A percentile compares a stretch with the other conserved stretches of the same genome.
Conservation (phyloP, 2,113 vertebrate genomes). For the Tricholaema leucomelas region DNA sequence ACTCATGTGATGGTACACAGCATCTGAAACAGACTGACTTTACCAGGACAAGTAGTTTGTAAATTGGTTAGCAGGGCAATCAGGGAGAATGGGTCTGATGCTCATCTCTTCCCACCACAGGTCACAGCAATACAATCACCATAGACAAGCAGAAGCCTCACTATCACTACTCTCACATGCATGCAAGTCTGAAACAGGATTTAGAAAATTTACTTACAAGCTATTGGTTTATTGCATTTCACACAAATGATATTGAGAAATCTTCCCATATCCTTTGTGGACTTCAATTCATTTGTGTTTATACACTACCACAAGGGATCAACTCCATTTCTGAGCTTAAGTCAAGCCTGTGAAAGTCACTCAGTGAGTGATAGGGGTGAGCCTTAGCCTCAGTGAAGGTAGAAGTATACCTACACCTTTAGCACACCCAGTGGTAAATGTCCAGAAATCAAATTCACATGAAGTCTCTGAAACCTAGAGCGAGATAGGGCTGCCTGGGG, state of each 20-base stretch:
- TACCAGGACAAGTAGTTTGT: not conserved
- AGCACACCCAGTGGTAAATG: not conserved
- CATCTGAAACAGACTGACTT: not conserved
- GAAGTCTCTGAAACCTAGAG: not conserved
- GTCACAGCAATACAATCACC: not conserved
- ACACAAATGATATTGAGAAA: not conserved
- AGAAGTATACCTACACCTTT: not conserved
- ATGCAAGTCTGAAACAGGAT: not conserved
- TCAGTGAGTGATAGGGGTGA: not conserved
- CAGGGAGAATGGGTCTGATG: not conserved
- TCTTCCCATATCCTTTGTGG: not conserved
- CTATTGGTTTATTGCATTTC: not conserved
- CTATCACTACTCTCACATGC: not conserved
- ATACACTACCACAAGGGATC: not conserved
- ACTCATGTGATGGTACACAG: not conserved
- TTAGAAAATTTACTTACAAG: not conserved
- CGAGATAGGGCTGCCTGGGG: not conserved
- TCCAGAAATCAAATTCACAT: not conserved
- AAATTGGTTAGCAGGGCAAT: not conserved
- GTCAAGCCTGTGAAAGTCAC: not conserved
- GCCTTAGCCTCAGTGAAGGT: not conserved
- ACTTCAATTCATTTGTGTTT: not conserved
- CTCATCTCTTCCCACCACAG: not conserved
- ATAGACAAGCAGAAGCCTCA: not conserved
- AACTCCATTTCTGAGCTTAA: not conserved